phyloP scores from a whole-genome alignment of 1,140 invertebrate genomes.

The Drosophila bocqueti region DNA sequence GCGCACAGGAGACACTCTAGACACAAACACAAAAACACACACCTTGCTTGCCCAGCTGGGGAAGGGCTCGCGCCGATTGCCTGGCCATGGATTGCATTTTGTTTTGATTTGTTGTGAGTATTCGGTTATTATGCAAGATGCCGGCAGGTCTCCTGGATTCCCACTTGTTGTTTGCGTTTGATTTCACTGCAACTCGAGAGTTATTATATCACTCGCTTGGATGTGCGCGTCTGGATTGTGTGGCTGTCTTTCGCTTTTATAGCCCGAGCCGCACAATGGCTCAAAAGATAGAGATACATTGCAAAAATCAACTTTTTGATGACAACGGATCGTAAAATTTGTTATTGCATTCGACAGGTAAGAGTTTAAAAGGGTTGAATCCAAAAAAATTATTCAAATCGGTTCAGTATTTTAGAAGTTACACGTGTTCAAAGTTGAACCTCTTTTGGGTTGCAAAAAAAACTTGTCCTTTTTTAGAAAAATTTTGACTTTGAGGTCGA shows the following conservation, averaged over 20 bases:
- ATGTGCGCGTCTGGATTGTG: conserved; percentile 18
- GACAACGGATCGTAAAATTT: too few species aligned
- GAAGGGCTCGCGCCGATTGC: conserved; percentile 58
- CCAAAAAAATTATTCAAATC: too few species aligned
- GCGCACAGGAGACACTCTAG: conserved; percentile 4
- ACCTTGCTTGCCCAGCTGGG: conserved; percentile 74
- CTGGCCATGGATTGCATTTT: conserved; percentile 74
- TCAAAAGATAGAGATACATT: too few species aligned
- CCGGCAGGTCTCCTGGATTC: conserved; percentile 16
- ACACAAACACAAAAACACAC: conserved; percentile 53
- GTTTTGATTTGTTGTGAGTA: conserved; percentile 22
- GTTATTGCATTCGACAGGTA: too few species aligned
- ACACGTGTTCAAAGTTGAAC: too few species aligned
- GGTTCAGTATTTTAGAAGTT: too few species aligned
- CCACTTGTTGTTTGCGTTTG: neutral
- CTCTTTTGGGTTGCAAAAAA: too few species aligned
- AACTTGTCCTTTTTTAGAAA: too few species aligned
- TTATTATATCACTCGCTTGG: conserved; percentile 20
- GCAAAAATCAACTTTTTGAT: too few species aligned
- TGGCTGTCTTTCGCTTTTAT: conserved; percentile 27
- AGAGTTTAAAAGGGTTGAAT: too few species aligned
- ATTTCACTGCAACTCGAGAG: conserved; percentile 7
- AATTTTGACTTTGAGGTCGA: too few species aligned
- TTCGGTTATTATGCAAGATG: conserved; percentile 40
- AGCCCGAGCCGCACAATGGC: neutral